A percentile compares a stretch with the other conserved stretches of the same genome.
These are phyloP conservation scores for Megalops cyprinoides DNA, from an alignment of 2,797 vertebrate species.

Conservation along the genomic window DNA sequence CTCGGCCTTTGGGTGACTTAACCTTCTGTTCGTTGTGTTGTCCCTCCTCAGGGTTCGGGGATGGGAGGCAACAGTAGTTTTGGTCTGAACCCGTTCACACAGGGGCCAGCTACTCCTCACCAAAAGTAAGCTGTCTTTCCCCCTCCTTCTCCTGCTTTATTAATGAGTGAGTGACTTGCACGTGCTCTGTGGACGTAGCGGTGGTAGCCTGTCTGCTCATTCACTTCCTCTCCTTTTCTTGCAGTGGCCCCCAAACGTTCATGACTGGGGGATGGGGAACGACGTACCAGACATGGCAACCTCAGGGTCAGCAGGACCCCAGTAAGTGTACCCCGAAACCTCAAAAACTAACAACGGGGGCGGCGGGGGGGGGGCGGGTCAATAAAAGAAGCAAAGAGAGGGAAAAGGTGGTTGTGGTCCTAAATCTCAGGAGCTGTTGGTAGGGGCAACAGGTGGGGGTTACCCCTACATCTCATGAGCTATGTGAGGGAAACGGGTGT, in stretches of 20 bases:
- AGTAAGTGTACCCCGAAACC: conserved; percentile 89
- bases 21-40: conserved; percentile 67
- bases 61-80: conserved; percentile 88
- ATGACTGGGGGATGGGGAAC: conserved; percentile 95
- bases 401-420: not conserved
- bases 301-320: conserved; percentile 92
- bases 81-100: conserved; percentile 90
- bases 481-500: not conserved
- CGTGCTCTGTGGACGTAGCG: no score
- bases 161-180: no score
- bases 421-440: not conserved
- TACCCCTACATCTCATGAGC: conserved; percentile 11
- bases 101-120: conserved; percentile 87
- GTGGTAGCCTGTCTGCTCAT: no score
- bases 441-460: not conserved
- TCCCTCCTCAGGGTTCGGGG: conserved; percentile 78
- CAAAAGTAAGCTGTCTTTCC: conserved; percentile 84
- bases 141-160: no score
- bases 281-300: conserved; percentile 96
- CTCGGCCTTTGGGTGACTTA: conserved; percentile 55
- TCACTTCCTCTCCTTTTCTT: not conserved
- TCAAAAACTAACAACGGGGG: no score
- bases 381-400: conserved; percentile 1
- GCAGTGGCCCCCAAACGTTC: conserved; percentile 90
- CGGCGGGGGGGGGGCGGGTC: no score